A percentile compares a stretch with the other conserved stretches of the same genome.
phyloP scores from a whole-genome alignment of 2,113 vertebrate genomes.

The Delphinapterus leucas region DNA sequence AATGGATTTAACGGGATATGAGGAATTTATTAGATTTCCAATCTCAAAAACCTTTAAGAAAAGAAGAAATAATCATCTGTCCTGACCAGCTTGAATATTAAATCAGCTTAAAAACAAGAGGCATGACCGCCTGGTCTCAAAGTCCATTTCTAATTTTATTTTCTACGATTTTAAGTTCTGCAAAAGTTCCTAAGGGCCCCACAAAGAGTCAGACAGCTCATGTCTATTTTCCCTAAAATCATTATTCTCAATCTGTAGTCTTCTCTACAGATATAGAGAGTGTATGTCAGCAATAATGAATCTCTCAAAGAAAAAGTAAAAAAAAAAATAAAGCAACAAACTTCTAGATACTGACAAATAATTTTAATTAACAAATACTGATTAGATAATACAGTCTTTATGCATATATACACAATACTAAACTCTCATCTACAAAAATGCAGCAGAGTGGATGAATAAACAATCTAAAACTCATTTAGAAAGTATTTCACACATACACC shows the following conservation, averaged over 20 bases:
- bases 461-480: constrained; percentile 10
- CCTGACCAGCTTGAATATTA: background rate
- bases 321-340: background rate
- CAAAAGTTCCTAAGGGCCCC: background rate
- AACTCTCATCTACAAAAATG: background rate
- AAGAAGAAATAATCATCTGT: background rate
- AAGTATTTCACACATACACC: background rate
- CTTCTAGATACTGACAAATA: background rate
- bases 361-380: background rate
- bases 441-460: constrained; percentile 6
- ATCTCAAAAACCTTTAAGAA: background rate
- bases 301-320: background rate
- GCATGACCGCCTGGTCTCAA: background rate
- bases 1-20: background rate
- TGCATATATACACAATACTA: background rate
- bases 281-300: background rate
- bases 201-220: background rate
- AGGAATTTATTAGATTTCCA: background rate
- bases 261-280: background rate
- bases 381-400: background rate
- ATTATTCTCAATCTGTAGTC: background rate
- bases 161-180: background rate
- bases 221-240: background rate
- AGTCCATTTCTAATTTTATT: background rate
- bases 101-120: background rate